Evolutionary conservation across 2,888 invertebrate genomes (phyloP).

Genomic region (Cosmia pyralina): DNA sequence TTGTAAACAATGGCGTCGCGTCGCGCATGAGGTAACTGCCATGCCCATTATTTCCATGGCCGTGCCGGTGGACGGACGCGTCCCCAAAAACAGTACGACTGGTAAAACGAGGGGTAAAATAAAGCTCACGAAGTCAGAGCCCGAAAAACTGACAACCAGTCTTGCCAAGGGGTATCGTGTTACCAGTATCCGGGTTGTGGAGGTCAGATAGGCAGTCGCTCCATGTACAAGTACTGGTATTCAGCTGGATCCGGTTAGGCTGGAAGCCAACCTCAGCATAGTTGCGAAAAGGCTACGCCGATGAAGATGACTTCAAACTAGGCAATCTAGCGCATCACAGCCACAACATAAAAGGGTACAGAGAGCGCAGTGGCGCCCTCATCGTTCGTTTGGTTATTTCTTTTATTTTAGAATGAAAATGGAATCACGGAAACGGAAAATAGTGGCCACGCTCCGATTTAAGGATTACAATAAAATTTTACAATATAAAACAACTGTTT

Average conservation of each 20-base stretch:
- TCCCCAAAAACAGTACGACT: background rate
- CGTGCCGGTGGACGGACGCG: background rate
- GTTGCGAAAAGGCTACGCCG: too few relatives aligned
- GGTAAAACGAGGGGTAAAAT: background rate
- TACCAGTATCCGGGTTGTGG: background rate
- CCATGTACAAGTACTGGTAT: background rate
- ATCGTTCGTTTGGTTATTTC: too few relatives aligned
- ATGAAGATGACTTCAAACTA: too few relatives aligned
- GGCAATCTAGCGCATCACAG: too few relatives aligned
- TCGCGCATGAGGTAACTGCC: slow-evolving; percentile 8
- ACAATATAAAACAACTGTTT: too few relatives aligned
- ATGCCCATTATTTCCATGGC: background rate
- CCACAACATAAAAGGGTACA: too few relatives aligned
- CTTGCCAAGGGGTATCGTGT: background rate
- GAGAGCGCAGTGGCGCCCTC: too few relatives aligned
- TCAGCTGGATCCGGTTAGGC: background rate
- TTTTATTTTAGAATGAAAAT: too few relatives aligned
- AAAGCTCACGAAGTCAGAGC: background rate
- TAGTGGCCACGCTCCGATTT: too few relatives aligned
- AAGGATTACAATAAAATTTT: too few relatives aligned
- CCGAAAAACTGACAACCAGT: background rate
- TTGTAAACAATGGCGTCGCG: slow-evolving; percentile 28
- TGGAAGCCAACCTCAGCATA: background rate
- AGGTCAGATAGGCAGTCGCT: background rate
- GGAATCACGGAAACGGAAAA: too few relatives aligned